Evolutionary conservation across 92 coral and sea anemone species (phyloP).

Genomic region (Porites cylindrica): DNA sequence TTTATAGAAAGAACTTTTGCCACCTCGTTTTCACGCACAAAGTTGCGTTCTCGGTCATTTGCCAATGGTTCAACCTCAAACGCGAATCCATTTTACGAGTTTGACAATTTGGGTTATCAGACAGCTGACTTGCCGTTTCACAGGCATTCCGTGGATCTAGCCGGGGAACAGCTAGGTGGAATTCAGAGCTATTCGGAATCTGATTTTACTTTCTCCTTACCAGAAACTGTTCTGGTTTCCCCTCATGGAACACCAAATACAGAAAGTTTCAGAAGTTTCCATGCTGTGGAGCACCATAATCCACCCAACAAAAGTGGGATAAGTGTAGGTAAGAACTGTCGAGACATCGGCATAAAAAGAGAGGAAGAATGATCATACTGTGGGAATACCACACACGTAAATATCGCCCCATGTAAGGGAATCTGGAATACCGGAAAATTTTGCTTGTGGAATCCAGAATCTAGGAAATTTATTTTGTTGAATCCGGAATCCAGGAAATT

Average conservation of each 20-base stretch:
- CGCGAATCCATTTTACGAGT: neutral
- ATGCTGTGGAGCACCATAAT: neutral
- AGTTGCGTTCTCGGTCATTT: neutral
- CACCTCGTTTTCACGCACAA: neutral
- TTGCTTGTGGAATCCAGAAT: too few species aligned
- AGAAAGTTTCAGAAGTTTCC: neutral
- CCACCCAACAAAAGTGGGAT: neutral
- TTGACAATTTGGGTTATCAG: neutral
- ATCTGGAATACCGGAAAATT: too few species aligned
- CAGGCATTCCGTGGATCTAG: neutral
- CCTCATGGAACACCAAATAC: neutral
- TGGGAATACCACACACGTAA: too few species aligned
- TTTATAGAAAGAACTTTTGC: neutral
- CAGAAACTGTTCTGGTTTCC: neutral
- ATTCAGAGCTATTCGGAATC: slow-evolving; percentile 1
- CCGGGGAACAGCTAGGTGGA: neutral
- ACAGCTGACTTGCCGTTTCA: neutral
- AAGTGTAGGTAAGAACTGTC: neutral
- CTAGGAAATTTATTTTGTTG: too few species aligned
- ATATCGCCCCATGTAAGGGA: too few species aligned
- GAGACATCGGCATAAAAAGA: neutral
- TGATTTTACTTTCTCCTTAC: slow-evolving; percentile 2
- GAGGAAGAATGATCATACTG: neutral
- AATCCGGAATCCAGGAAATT: too few species aligned
- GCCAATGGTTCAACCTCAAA: neutral